phyloP scores from a whole-genome alignment of 2,113 vertebrate genomes.

The Oncorhynchus keta region DNA sequence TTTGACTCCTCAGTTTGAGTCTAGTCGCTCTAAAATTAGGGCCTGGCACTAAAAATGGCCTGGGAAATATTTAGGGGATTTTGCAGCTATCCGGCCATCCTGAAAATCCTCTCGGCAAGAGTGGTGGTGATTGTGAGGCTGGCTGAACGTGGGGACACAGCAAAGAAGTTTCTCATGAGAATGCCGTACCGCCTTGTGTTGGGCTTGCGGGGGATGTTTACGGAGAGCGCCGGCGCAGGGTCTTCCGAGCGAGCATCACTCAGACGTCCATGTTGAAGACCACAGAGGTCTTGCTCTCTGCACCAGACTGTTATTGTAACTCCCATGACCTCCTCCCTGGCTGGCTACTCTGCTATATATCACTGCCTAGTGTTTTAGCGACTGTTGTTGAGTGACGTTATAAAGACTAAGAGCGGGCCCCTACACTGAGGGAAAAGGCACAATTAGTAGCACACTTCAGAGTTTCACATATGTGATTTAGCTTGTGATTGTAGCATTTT shows the following conservation, averaged over 20 bases:
- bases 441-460: background rate
- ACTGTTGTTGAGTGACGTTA: constrained; percentile 22
- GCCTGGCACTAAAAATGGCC: constrained; percentile 73
- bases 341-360: constrained; percentile 10
- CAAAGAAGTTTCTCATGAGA: constrained; percentile 81
- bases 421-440: background rate
- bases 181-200: constrained; percentile 46
- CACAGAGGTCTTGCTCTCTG: constrained; percentile 2
- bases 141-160: constrained; percentile 21
- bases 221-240: constrained; percentile 10
- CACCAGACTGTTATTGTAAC: constrained; percentile 7
- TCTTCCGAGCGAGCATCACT: constrained; percentile 13
- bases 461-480: no score
- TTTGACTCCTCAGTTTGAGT: constrained; percentile 65
- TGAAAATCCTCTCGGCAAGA: constrained; percentile 53
- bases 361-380: constrained; percentile 1
- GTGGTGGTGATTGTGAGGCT: constrained; percentile 46
- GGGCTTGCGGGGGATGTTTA: constrained; percentile 23
- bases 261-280: constrained; percentile 2
- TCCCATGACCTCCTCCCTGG: constrained; percentile 5
- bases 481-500: no score
- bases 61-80: constrained; percentile 76
- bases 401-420: background rate
- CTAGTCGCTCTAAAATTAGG: constrained; percentile 47
- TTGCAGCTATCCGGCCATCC: constrained; percentile 73